Evolutionary conservation across 2,113 vertebrate species (phyloP), one percentile per base, ranked within the genome.

Genomic region (Microcebus griseorufus): DNA sequence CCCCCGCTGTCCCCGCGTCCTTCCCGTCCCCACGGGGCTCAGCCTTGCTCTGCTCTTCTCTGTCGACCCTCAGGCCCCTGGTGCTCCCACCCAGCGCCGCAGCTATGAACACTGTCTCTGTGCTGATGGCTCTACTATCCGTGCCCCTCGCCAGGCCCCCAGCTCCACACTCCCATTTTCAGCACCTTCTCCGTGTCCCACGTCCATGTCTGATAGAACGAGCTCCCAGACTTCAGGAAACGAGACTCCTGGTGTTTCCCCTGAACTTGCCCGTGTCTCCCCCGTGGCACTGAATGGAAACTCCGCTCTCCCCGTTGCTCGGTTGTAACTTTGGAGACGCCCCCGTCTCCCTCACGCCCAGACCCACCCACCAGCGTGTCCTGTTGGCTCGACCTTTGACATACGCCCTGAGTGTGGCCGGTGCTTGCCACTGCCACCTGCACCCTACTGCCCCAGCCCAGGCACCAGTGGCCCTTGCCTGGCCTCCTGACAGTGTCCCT

Each of bases 381-480:
- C 75, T 45, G 69, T 13, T 0, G 2, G 34, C 42, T 60, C 2
- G 6, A 8, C 51, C 70, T 55, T n/a, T 48, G 9, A 3, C 22
- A 39, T 32, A 27, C 4, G 1, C 11, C 55, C 9, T 13, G 73
- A 62, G 37, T 2, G 55, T 0, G 9, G 42, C 6, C 13, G 11
- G 60, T 20, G 39, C 34, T 65, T 32, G 11, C 42, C 37, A 3
- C 18, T 6, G 55, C 16, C 48, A 39, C 13, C 12, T 1, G 1
- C 3, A 9, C 6, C 29, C 42, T 1, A 5, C 64, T 0, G 1
- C 23, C 17, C 75, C 37, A 0, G 0, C 22, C 0, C 8, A 20
- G 85, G 65, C 29, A 0, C 5, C 2, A 6, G 0, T 13, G 11
- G 2, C 42, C 27, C 0, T 23, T 0, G 3, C 45, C 32, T 17